Conservation (phyloP, 2,888 invertebrate species). For the Acleris literana region DNA sequence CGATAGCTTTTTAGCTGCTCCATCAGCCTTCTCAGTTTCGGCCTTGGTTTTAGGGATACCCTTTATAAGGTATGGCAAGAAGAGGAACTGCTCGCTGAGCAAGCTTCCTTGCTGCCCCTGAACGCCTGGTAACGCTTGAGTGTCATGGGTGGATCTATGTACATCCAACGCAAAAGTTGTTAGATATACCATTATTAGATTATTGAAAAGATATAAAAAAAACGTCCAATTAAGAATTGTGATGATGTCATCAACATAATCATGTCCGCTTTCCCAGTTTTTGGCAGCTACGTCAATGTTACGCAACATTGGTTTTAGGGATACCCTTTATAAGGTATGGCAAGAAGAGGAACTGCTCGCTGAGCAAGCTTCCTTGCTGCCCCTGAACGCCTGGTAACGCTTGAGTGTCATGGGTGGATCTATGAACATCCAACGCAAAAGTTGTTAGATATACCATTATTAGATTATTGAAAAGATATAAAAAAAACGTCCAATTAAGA, state of each 20-base stretch:
- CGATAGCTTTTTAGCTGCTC: too few relatives aligned
- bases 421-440: constrained; percentile 47
- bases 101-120: constrained; percentile 88
- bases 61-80: constrained; percentile 74
- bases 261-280: background rate
- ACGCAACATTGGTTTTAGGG: too few relatives aligned
- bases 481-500: too few relatives aligned
- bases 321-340: too few relatives aligned
- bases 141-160: constrained; percentile 87
- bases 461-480: too few relatives aligned
- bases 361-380: constrained; percentile 88
- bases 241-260: too few relatives aligned
- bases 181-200: too few relatives aligned
- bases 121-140: constrained; percentile 92
- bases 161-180: constrained; percentile 60
- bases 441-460: too few relatives aligned
- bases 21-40: too few relatives aligned
- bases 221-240: too few relatives aligned
- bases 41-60: too few relatives aligned
- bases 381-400: constrained; percentile 91
- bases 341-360: constrained; percentile 88
- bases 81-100: constrained; percentile 88
- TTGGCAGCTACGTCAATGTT: background rate
- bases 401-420: constrained; percentile 89
- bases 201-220: too few relatives aligned